Evolutionary conservation across 2,797 vertebrate species (phyloP).

Genomic region (Triplophysa yarkandensis): DNA sequence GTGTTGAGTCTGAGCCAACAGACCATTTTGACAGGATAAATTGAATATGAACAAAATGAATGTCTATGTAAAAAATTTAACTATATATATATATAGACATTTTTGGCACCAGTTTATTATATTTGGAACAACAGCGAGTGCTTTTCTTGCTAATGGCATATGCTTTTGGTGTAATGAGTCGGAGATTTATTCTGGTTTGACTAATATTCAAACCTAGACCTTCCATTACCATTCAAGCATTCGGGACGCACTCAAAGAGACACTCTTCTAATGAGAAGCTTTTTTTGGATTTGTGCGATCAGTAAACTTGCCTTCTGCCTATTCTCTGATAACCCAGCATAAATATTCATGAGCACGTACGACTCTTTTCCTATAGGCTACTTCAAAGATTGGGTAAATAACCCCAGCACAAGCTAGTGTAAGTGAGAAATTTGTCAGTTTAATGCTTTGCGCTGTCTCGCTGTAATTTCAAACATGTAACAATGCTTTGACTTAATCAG

Average conservation of each 20-base stretch:
- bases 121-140: slow-evolving; percentile 44
- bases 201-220: slow-evolving; percentile 48
- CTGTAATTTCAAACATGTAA: slow-evolving; percentile 46
- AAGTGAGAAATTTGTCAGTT: slow-evolving; percentile 50
- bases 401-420: slow-evolving; percentile 32
- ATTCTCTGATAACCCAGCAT: slow-evolving; percentile 41
- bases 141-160: slow-evolving; percentile 48
- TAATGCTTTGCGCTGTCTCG: slow-evolving; percentile 39
- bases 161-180: slow-evolving; percentile 45
- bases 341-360: slow-evolving; percentile 46
- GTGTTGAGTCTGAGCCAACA: no score
- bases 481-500: slow-evolving; percentile 46
- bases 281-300: slow-evolving; percentile 51
- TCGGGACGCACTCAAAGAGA: slow-evolving; percentile 45
- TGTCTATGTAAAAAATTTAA: no score
- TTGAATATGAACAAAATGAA: no score
- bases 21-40: no score
- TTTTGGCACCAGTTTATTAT: slow-evolving; percentile 9
- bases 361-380: slow-evolving; percentile 36
- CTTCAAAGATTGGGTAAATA: slow-evolving; percentile 34
- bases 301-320: slow-evolving; percentile 36
- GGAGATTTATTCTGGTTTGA: slow-evolving; percentile 44
- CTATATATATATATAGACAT: no score
- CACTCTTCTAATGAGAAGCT: slow-evolving; percentile 45
- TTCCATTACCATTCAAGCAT: slow-evolving; percentile 36